Evolutionary conservation across 2,113 vertebrate genomes (phyloP).

Genomic region (Carlito syrichta): DNA sequence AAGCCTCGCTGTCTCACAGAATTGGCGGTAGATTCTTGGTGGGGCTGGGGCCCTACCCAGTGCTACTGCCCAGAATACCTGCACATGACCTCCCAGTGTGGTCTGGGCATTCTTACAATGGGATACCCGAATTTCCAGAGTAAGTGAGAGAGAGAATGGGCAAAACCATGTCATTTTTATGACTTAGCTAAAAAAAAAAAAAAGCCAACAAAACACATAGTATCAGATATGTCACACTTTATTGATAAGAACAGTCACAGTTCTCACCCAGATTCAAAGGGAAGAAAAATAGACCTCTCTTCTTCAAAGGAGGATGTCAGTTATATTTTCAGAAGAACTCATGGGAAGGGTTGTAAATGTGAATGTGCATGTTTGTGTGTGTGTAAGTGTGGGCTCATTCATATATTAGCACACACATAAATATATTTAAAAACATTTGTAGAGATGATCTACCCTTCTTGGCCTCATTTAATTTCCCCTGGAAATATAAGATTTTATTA

Average conservation of each 20-base stretch:
- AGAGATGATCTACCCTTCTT: background rate
- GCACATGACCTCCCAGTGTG: rapidly evolving
- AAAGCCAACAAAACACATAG: background rate
- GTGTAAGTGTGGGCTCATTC: background rate
- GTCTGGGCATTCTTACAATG: background rate
- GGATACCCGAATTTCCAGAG: background rate
- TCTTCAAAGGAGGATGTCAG: background rate
- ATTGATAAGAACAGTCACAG: background rate
- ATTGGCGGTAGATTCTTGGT: background rate
- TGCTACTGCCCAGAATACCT: background rate
- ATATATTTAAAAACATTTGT: background rate
- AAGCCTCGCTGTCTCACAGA: background rate
- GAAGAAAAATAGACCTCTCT: background rate
- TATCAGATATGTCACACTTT: background rate
- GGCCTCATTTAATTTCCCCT: background rate
- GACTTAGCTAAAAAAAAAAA: background rate
- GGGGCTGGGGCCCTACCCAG: rapidly evolving
- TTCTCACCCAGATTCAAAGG: background rate
- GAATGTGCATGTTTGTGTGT: background rate
- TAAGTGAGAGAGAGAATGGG: background rate
- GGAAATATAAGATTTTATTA: background rate
- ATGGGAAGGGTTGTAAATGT: background rate
- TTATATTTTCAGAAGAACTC: background rate
- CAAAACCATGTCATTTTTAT: background rate
- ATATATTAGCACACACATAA: background rate